Base-by-base conservation (phyloP, 2,888 invertebrate genomes). In the Tortrix viridana region DNA sequence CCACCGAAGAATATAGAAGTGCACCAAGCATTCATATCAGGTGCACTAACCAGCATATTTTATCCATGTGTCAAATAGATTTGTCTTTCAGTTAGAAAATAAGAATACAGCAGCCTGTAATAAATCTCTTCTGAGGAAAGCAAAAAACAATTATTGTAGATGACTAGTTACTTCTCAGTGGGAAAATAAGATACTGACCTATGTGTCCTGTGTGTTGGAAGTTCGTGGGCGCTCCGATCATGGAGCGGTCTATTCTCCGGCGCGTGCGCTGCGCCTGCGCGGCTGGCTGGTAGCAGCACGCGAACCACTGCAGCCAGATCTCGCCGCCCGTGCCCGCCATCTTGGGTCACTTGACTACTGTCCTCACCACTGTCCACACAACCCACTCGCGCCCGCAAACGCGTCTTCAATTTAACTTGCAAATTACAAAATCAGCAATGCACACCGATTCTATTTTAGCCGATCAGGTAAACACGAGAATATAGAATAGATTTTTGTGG, bases 191-290 rank as follows among this genome's bases (percentile, higher is more conserved):
- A 22, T 23, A 67, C 84, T 80, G 72, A 92, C 92, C 92, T 86
- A 92, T 91, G 74, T 92, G 92, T 75, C 96, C 97, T 46, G 98
- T 98, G 87, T 99, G 99, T 80, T 97, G 96, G 86, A 99, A 99
- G 93, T 99, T 97, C 73, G 97, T 98, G 14, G 99, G 99, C 72
- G 95, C 95, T 38, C 98, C 97, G 80, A 99, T 99, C 98, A 98
- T 98, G 67, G 97, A 97, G 69, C 98, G 95, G 91, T 96, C 96
- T 93, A 96, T 96, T 88, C 96, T 94, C 88, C 95, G 94, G 79
- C 96, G 94, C 71, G 94, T 93, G 73, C 95, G 92, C 81, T 95
- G 95, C 72, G 94, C 94, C 72, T 94, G 96, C 74, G 95, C 96
- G 61, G 96, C 95, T 72, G 95, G 96, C 80, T 97, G 97, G 80